Conservation (phyloP, 2,888 invertebrate species). For the Mesopsocus fuscifrons region DNA sequence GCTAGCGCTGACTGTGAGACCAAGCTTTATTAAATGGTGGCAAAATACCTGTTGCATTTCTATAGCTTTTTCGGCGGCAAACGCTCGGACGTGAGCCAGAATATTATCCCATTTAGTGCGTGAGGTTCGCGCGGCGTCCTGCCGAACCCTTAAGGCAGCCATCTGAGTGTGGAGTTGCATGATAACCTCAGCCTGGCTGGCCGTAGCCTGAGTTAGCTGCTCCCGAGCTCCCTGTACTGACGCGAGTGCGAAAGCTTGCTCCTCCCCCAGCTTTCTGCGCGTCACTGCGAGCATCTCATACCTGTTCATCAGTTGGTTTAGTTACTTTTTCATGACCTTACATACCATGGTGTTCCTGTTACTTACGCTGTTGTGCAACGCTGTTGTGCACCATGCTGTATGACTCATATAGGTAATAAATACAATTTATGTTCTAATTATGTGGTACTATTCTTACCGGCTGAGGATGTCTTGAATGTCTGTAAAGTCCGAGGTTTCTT, state of each 20-base stretch:
- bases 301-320: too few species aligned
- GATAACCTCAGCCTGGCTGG: neutral
- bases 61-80: neutral
- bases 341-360: too few species aligned
- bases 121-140: neutral
- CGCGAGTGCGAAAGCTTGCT: neutral
- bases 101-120: neutral
- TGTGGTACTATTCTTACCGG: too few species aligned
- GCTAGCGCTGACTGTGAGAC: too few species aligned
- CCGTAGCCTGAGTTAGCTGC: neutral
- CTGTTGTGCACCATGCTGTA: too few species aligned
- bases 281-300: neutral
- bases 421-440: too few species aligned
- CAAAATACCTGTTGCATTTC: slow-evolving; percentile 5
- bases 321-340: too few species aligned
- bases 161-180: neutral
- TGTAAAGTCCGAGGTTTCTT: neutral
- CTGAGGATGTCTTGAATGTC: neutral
- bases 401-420: too few species aligned
- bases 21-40: too few species aligned
- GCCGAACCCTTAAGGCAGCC: neutral
- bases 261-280: neutral
- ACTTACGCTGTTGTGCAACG: too few species aligned
- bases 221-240: neutral
- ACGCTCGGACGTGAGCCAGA: neutral